Percentiles rank a stretch among this genome's conserved stretches.
These are phyloP conservation scores for Lypha dubia DNA, from an alignment of 2,888 invertebrate genomes.

Conservation along the genomic window DNA sequence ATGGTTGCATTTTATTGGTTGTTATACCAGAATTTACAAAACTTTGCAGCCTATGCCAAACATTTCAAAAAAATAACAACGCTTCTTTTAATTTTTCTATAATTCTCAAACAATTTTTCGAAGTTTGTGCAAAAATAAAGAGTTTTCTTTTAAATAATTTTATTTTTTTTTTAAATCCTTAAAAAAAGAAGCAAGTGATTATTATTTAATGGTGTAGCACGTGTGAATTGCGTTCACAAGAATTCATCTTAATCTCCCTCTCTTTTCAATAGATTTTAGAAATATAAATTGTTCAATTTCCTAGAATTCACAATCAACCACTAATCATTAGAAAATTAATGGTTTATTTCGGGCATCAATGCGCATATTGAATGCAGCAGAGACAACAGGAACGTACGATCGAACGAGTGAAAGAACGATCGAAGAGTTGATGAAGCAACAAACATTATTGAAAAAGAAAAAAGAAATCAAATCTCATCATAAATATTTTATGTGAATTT, in stretches of 20 bases:
- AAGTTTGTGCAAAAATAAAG: no score
- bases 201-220: constrained; percentile 8
- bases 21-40: no score
- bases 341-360: constrained; percentile 31
- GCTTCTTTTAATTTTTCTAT: no score
- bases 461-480: constrained; percentile 46
- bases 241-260: constrained; percentile 36
- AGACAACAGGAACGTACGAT: no score
- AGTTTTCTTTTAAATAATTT: no score
- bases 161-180: no score
- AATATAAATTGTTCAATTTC: constrained; percentile 33
- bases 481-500: constrained; percentile 49
- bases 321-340: constrained; percentile 65
- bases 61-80: no score
- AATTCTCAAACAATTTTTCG: no score
- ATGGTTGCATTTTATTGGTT: no score
- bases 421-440: background rate
- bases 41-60: no score
- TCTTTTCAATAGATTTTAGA: constrained; percentile 28
- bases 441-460: background rate
- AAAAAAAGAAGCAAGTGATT: background rate
- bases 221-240: constrained; percentile 12
- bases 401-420: no score
- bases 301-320: constrained; percentile 54
- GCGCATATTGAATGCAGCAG: background rate